These are phyloP conservation scores for Apodemus sylvaticus DNA, from an alignment of 2,113 vertebrate genomes.

Conservation along the genomic window DNA sequence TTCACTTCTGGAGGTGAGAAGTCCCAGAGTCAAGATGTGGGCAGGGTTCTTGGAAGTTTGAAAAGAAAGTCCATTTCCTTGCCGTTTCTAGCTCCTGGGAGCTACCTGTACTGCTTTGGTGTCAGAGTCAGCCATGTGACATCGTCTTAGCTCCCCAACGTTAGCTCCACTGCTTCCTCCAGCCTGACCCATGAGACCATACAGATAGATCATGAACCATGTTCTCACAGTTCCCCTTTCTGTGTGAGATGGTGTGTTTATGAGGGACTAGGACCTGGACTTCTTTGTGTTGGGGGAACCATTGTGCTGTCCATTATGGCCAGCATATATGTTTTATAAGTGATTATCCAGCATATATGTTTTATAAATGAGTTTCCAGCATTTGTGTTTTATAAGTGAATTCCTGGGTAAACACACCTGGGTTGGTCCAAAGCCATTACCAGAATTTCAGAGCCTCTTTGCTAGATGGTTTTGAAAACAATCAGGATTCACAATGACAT, in stretches of 20 bases:
- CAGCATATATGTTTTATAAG: neutral
- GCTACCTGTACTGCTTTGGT: neutral
- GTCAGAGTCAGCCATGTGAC: neutral
- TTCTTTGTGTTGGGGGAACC: neutral
- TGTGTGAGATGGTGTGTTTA: neutral
- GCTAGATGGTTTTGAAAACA: conserved; percentile 18
- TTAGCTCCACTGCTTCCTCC: neutral
- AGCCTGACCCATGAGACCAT: neutral
- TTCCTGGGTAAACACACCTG: neutral
- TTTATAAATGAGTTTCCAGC: neutral
- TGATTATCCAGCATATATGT: neutral
- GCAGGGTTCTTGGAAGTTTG: neutral
- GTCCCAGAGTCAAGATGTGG: neutral
- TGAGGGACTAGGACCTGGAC: neutral
- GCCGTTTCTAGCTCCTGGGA: neutral
- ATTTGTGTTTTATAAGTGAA: neutral
- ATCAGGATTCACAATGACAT: neutral
- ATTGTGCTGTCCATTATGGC: neutral
- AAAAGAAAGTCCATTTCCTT: neutral
- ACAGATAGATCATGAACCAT: neutral
- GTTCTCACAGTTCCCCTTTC: neutral
- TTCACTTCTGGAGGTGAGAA: neutral
- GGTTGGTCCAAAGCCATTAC: neutral
- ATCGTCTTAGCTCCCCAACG: neutral
- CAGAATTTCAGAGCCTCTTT: neutral